These are phyloP conservation scores for Thripadectes ignobilis DNA, from an alignment of 2,797 vertebrate genomes.

Conservation along the genomic window DNA sequence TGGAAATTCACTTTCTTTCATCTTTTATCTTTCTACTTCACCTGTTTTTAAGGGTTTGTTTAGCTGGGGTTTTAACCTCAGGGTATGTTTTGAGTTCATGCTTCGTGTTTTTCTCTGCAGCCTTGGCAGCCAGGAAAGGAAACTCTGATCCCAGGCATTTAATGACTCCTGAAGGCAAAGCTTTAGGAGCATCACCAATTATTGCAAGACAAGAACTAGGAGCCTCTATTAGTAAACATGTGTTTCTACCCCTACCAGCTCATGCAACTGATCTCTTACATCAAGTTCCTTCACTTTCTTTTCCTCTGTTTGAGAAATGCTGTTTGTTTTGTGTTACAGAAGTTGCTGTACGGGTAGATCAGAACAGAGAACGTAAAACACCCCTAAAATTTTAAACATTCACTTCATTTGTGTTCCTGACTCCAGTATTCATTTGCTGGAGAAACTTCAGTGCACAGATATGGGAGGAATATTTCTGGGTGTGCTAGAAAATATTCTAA, in stretches of 20 bases:
- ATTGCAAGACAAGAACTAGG: background rate
- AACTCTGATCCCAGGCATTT: background rate
- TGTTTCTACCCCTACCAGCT: background rate
- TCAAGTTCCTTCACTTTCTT: background rate
- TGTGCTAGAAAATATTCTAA: background rate
- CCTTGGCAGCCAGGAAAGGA: background rate
- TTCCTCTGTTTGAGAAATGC: background rate
- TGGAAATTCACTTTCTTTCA: background rate
- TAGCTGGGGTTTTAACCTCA: background rate
- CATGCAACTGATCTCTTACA: background rate
- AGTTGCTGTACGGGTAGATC: background rate
- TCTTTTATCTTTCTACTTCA: slow-evolving; percentile 1
- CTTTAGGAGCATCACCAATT: background rate
- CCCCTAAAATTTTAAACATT: background rate
- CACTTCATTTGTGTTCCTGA: background rate
- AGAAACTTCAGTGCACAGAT: background rate
- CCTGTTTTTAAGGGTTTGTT: background rate
- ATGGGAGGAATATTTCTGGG: background rate
- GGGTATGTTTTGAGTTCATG: background rate
- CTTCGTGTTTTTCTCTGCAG: background rate
- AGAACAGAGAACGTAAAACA: background rate
- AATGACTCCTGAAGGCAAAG: background rate
- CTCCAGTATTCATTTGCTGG: background rate
- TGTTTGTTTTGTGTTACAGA: background rate
- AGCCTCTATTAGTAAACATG: background rate